phyloP scores from a whole-genome alignment of 2,888 invertebrate species.

The Heliconius cydno region DNA sequence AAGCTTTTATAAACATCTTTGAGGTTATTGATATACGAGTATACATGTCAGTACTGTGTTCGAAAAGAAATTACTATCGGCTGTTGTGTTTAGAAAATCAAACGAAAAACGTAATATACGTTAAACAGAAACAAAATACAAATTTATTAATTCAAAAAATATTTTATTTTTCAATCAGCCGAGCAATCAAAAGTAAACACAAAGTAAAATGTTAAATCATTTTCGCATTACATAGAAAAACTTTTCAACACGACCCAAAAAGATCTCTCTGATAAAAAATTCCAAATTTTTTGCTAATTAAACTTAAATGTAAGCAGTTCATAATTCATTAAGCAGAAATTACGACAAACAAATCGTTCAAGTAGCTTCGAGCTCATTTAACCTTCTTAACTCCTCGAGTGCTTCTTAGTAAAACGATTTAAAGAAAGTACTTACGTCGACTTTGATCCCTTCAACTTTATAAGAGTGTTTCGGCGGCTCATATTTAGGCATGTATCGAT shows the following conservation, averaged over 20 bases:
- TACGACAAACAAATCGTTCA: constrained; percentile 13
- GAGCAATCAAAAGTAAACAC: constrained; percentile 4
- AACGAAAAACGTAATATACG: no score
- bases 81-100: no score
- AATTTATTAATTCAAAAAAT: background rate
- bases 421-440: constrained; percentile 84
- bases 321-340: constrained; percentile 23
- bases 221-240: constrained; percentile 7
- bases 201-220: constrained; percentile 16
- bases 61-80: no score
- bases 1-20: no score
- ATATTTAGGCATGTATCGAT: constrained; percentile 89
- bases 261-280: background rate
- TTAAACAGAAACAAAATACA: background rate
- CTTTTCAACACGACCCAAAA: background rate
- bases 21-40: no score
- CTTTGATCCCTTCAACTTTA: constrained; percentile 86
- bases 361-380: constrained; percentile 27
- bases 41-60: no score
- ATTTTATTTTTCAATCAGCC: background rate
- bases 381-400: constrained; percentile 28
- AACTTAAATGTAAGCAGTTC: constrained; percentile 18
- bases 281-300: background rate
- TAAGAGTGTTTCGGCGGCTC: constrained; percentile 88
- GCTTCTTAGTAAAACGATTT: constrained; percentile 31